Base-by-base conservation (phyloP, 2,888 invertebrate genomes). In the Malachius bipustulatus region DNA sequence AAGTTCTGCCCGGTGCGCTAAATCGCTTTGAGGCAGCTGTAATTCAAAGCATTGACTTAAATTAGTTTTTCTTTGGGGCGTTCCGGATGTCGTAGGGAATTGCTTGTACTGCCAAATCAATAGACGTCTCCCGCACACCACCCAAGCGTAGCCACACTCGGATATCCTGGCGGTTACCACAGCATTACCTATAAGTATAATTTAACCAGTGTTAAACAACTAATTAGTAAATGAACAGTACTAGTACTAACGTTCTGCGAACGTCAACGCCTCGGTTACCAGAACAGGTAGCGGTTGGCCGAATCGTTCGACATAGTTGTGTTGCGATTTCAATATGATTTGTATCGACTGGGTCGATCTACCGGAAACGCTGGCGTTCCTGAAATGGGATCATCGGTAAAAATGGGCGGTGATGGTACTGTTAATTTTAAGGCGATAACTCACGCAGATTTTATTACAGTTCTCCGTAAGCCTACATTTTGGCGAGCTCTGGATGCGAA, bases 11-110 rank as follows among this genome's bases (percentile, higher is more conserved):
- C 83, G 79, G 58, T 94, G 93, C 0, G 88, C 85, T 10, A 93
- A 69, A 60, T 93, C 93, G 48, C 91, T 91, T 45, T 90, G 87
- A 0, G 93, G 93, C 26, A 94, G 60, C 0, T 82, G 80, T 9
- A 94, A 65, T 57, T 94, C 93, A 24, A 85, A 71, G 47, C 90
- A 90, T 29, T 82, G 79, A 2, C 69, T 71, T 2, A 56, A 48
- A 2, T 48, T 54, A 24, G 30, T 47, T 38, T 64, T 59, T 16
- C 64, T 56, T 44, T 67, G 68, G 9, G 70, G 65, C 4, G 65
- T 63, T 14, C 66, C 62, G 49, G 55, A 14, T 2, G 49, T 39
- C 11, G 40, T 34, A 27, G 42, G 38, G 27, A 39, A 47, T 28
- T 71, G 70, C 38, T 75, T 72, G 42, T 75, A 76, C 35, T 82